Evolutionary conservation across 1,140 invertebrate species (phyloP).

Genomic region (Cyrtorhinus lividipennis): DNA sequence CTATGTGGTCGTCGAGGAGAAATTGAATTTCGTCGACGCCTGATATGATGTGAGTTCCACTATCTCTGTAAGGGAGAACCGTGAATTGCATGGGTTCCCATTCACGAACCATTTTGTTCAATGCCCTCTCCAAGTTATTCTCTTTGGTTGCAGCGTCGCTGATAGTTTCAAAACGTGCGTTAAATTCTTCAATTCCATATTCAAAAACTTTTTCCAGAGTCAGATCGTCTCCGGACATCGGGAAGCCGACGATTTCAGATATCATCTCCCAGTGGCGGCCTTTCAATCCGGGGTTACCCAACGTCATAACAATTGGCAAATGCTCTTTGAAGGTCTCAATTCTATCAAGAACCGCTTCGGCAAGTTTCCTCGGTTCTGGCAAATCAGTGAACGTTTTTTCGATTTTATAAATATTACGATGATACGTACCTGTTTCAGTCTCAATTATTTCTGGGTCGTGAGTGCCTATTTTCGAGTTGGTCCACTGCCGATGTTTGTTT

Average conservation of each 20-base stretch:
- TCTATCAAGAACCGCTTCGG: conserved; percentile 45
- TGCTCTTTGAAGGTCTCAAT: conserved; percentile 84
- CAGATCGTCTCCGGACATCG: conserved; percentile 64
- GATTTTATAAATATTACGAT: conserved; percentile 69
- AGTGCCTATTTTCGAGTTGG: conserved; percentile 64
- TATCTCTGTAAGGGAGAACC: conserved; percentile 64
- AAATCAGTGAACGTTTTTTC: conserved; percentile 68
- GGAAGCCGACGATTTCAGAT: conserved; percentile 88
- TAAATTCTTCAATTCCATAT: conserved; percentile 78
- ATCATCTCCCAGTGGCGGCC: conserved; percentile 90
- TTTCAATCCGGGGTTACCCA: conserved; percentile 90
- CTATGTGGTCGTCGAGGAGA: conserved; percentile 89
- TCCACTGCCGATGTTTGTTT: conserved; percentile 67
- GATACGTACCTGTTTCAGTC: conserved; percentile 60
- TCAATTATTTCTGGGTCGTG: conserved; percentile 83
- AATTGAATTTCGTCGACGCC: conserved; percentile 90
- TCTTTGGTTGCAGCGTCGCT: conserved; percentile 93
- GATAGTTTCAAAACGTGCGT: conserved; percentile 80
- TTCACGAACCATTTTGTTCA: conserved; percentile 82
- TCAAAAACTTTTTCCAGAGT: conserved; percentile 85
- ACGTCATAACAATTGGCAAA: conserved; percentile 75
- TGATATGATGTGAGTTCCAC: conserved; percentile 79
- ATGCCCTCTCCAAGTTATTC: conserved; percentile 76
- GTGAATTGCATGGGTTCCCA: conserved; percentile 79
- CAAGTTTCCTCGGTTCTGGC: conserved; percentile 47